A percentile compares a stretch with the other conserved stretches of the same genome.
phyloP scores from a whole-genome alignment of 2,113 vertebrate species.

The Dromiciops gliroides region DNA sequence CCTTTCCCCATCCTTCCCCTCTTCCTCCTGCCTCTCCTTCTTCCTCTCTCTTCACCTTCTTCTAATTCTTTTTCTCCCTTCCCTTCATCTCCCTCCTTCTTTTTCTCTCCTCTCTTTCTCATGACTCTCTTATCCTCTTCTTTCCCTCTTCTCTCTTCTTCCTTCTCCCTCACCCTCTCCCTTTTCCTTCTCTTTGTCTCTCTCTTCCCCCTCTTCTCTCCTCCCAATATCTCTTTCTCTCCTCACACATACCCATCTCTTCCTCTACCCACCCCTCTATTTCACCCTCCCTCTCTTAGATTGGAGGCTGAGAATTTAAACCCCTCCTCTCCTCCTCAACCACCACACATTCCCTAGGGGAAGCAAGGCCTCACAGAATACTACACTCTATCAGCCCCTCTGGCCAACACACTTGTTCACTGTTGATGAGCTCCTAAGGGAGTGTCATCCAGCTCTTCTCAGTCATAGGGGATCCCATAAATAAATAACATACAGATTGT shows the following conservation, averaged over 20 bases:
- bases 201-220: background rate
- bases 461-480: background rate
- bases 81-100: background rate
- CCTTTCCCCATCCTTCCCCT: background rate
- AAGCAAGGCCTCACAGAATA: background rate
- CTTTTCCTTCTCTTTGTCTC: background rate
- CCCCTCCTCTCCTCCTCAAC: background rate
- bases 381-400: background rate
- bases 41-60: background rate
- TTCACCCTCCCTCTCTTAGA: background rate
- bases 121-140: background rate
- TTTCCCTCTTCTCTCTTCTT: background rate
- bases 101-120: background rate
- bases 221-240: background rate
- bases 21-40: background rate
- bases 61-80: background rate
- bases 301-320: background rate
- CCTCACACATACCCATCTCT: background rate
- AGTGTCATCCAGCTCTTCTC: rapidly evolving
- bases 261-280: background rate
- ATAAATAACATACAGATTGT: background rate
- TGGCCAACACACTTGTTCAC: background rate
- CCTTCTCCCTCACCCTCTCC: background rate
- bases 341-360: background rate
- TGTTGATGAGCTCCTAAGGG: background rate